Evolutionary conservation across 2,113 vertebrate genomes (phyloP).

Genomic region (Petaurus breviceps): DNA sequence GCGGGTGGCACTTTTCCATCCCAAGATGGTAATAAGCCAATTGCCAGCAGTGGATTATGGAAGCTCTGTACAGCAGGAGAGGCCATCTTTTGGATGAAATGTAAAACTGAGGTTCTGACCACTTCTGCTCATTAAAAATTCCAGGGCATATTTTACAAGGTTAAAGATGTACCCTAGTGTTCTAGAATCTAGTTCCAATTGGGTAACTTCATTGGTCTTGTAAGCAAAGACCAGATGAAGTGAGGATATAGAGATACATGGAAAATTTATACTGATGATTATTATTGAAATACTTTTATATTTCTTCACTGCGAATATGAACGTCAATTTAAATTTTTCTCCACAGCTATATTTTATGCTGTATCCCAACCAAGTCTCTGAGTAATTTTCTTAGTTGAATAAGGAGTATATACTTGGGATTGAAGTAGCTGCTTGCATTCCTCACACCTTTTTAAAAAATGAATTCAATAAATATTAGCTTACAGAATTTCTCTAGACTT

Average conservation of each 20-base stretch:
- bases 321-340: not conserved
- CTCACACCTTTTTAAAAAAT: not conserved
- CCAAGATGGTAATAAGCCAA: constrained; percentile 69
- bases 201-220: constrained; percentile 35
- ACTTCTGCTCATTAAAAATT: constrained; percentile 74
- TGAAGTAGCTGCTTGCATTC: not conserved
- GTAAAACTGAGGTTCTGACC: constrained; percentile 62
- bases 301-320: not conserved
- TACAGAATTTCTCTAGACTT: not conserved
- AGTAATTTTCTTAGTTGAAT: not conserved
- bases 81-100: constrained; percentile 50
- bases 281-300: not conserved
- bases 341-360: constrained; percentile 10
- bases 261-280: constrained; percentile 39
- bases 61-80: constrained; percentile 42
- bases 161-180: constrained; percentile 52
- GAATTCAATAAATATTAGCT: not conserved
- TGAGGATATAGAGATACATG: not conserved
- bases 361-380: constrained; percentile 25
- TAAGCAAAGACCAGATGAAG: constrained; percentile 36
- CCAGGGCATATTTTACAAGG: constrained; percentile 73
- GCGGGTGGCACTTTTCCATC: constrained; percentile 76
- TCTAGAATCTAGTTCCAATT: constrained; percentile 45
- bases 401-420: not conserved
- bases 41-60: constrained; percentile 33